Evolutionary conservation across 2,113 vertebrate genomes (phyloP).

Genomic region (Deroptyus accipitrinus): DNA sequence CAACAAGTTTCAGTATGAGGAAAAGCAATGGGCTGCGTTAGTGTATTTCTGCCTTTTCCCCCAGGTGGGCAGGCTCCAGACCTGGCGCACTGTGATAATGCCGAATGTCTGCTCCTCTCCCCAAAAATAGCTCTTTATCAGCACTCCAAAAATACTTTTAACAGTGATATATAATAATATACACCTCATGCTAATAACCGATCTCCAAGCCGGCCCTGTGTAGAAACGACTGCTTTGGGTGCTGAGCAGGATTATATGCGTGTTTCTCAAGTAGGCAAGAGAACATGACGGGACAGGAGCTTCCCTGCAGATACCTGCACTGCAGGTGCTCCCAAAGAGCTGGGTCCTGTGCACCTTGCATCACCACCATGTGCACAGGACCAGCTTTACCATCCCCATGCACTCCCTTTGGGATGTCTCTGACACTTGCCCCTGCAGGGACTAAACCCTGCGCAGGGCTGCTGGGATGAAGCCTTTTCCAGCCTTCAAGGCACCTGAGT

Average conservation of each 20-base stretch:
- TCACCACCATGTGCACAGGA: not conserved
- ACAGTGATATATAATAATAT: not conserved
- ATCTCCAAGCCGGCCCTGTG: not conserved
- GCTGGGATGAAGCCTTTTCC: not conserved
- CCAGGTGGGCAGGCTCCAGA: not conserved
- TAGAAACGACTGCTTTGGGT: not conserved
- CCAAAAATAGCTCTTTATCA: not conserved
- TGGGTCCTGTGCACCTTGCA: not conserved
- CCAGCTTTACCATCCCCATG: not conserved
- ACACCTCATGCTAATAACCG: not conserved
- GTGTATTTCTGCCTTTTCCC: not conserved
- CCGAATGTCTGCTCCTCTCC: not conserved
- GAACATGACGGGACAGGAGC: not conserved
- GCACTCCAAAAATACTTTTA: not conserved
- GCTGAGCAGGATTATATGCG: not conserved
- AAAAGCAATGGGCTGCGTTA: not conserved
- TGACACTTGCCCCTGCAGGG: not conserved
- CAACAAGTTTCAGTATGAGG: not conserved
- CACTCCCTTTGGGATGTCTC: not conserved
- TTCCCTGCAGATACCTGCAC: not conserved
- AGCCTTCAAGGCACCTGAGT: not conserved
- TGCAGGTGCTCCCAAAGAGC: not conserved
- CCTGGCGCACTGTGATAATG: not conserved
- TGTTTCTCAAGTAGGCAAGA: not conserved
- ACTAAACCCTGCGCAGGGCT: not conserved